Evolutionary conservation across 2,888 invertebrate genomes (phyloP).

Genomic region (Tipula unca): DNA sequence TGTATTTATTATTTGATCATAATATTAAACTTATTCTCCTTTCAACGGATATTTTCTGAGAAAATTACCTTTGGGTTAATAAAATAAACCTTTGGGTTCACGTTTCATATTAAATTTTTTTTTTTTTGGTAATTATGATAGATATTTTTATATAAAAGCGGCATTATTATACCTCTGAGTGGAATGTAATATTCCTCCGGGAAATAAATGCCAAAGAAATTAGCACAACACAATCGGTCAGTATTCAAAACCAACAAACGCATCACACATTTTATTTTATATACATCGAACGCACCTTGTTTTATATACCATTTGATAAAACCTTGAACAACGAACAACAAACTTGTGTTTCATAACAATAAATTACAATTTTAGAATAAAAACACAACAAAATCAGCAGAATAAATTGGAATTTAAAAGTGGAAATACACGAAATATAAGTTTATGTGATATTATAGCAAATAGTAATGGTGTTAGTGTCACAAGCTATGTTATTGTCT

Average conservation of each 20-base stretch:
- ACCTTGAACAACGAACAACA: not conserved
- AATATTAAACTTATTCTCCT: too few relatives aligned
- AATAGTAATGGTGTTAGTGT: not conserved
- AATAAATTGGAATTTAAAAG: not conserved
- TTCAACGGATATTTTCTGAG: too few relatives aligned
- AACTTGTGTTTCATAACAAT: not conserved
- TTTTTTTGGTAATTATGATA: too few relatives aligned
- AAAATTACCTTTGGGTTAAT: too few relatives aligned
- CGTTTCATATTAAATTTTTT: too few relatives aligned
- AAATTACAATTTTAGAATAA: not conserved
- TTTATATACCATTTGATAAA: not conserved
- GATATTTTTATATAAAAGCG: not conserved
- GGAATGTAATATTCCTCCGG: not conserved
- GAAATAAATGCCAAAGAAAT: not conserved
- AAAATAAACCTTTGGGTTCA: too few relatives aligned
- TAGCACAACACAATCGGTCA: not conserved
- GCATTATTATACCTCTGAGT: not conserved
- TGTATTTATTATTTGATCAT: too few relatives aligned
- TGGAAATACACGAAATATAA: not conserved
- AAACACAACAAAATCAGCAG: not conserved
- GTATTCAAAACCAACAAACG: not conserved
- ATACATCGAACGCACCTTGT: not conserved
- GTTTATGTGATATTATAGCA: not conserved
- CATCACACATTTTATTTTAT: not conserved
- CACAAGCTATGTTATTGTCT: not conserved